These are phyloP conservation scores for Aspidapion aeneum DNA, from an alignment of 2,888 invertebrate species.

Conservation along the genomic window DNA sequence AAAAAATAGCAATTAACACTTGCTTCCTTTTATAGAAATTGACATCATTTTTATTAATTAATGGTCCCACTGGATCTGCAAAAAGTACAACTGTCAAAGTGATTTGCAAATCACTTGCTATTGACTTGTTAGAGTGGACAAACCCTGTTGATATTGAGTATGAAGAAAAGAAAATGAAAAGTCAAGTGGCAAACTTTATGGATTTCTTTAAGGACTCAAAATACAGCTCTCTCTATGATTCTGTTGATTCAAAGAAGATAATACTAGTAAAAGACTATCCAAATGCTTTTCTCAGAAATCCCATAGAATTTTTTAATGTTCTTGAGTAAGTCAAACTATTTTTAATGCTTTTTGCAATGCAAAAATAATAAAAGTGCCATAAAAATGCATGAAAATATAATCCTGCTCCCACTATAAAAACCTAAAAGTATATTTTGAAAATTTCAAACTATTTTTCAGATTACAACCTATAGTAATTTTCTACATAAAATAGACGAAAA, in stretches of 20 bases:
- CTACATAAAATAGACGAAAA: no score
- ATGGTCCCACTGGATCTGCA: constrained; percentile 82
- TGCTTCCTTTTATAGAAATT: constrained; percentile 36
- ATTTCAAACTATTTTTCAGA: no score
- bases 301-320: constrained; percentile 61
- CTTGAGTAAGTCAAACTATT: constrained; percentile 57
- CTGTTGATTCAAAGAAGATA: constrained; percentile 51
- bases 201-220: constrained; percentile 77
- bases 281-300: constrained; percentile 66
- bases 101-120: constrained; percentile 58
- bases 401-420: no score
- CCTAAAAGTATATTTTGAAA: no score
- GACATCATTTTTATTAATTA: constrained; percentile 62
- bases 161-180: constrained; percentile 52
- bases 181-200: constrained; percentile 67
- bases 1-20: no score
- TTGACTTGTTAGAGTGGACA: constrained; percentile 74
- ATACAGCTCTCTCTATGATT: constrained; percentile 59
- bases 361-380: no score
- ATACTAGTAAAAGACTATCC: constrained; percentile 81
- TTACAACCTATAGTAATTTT: no score
- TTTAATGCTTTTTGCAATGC: no score
- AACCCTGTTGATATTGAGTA: constrained; percentile 71
- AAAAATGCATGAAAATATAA: no score
- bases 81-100: constrained; percentile 73